Evolutionary conservation across 1,140 invertebrate species (phyloP).

Genomic region (Cardiocondyla obscurior): DNA sequence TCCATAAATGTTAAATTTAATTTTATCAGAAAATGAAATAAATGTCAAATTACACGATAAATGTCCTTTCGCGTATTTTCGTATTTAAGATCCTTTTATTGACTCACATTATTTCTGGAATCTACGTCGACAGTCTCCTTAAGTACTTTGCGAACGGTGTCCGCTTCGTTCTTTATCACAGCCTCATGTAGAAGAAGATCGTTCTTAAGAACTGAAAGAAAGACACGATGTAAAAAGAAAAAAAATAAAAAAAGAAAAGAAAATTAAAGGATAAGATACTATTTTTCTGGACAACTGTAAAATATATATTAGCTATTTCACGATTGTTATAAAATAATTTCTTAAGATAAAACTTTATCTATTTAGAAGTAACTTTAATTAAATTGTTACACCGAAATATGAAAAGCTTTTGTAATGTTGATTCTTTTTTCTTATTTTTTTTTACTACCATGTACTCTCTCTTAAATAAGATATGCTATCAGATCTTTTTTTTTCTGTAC

Average conservation of each 20-base stretch:
- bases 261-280: neutral
- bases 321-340: neutral
- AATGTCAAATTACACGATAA: neutral
- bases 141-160: slow-evolving; percentile 86
- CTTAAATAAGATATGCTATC: neutral
- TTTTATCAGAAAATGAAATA: neutral
- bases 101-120: slow-evolving; percentile 89
- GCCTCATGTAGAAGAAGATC: slow-evolving; percentile 89
- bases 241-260: neutral
- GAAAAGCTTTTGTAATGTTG: neutral
- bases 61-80: neutral
- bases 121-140: slow-evolving; percentile 88
- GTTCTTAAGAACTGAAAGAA: slow-evolving; percentile 84
- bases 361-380: neutral
- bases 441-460: no score
- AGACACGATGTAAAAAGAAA: neutral
- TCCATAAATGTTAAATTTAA: neutral
- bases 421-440: neutral
- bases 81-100: neutral
- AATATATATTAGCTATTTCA: neutral
- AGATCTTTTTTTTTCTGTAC: neutral
- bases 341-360: neutral
- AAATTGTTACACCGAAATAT: neutral
- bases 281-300: neutral
- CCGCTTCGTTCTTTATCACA: slow-evolving; percentile 89